Conservation (phyloP, 92 coral and sea anemone genomes). For the Epizoanthus fatuus region DNA sequence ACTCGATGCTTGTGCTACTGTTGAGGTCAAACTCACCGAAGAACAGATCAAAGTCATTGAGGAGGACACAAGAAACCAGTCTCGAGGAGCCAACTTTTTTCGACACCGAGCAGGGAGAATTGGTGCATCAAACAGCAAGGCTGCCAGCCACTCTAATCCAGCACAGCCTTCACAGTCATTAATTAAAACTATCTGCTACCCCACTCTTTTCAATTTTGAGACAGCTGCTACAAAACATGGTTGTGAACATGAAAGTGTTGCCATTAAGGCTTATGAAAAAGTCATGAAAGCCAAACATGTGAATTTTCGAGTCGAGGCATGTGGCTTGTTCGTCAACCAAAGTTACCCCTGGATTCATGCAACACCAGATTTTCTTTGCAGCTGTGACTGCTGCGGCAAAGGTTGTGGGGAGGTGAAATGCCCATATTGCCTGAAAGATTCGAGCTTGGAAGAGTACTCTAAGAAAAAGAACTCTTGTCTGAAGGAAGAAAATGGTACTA, state of each 20-base stretch:
- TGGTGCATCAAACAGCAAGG: slow-evolving; percentile 43
- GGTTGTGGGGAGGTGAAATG: no score
- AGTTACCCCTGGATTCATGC: slow-evolving; percentile 72
- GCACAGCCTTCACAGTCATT: slow-evolving; percentile 2
- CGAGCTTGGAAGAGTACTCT: slow-evolving; percentile 36
- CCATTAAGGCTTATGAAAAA: slow-evolving; percentile 35
- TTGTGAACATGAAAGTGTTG: slow-evolving; percentile 36
- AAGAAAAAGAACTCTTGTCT: slow-evolving; percentile 51
- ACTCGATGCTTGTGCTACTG: slow-evolving; percentile 56
- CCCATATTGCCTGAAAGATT: not conserved
- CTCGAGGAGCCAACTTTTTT: slow-evolving; percentile 6
- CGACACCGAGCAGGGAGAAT: slow-evolving; percentile 37
- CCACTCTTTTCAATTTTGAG: not conserved
- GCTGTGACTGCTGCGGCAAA: slow-evolving; percentile 70
- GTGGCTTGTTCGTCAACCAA: slow-evolving; percentile 64
- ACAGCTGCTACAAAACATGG: slow-evolving; percentile 48
- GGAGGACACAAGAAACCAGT: slow-evolving; percentile 54
- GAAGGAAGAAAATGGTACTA: slow-evolving; percentile 40
- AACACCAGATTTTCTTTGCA: slow-evolving; percentile 74
- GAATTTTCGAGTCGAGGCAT: slow-evolving; percentile 44
- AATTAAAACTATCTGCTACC: slow-evolving; percentile 1
- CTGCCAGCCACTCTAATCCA: slow-evolving; percentile 41
- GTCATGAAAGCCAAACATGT: slow-evolving; percentile 43
- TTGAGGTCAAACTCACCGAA: slow-evolving; percentile 47
- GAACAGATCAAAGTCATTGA: slow-evolving; percentile 65